Evolutionary conservation across 2,113 vertebrate species (phyloP).

Genomic region (Pipa parva): DNA sequence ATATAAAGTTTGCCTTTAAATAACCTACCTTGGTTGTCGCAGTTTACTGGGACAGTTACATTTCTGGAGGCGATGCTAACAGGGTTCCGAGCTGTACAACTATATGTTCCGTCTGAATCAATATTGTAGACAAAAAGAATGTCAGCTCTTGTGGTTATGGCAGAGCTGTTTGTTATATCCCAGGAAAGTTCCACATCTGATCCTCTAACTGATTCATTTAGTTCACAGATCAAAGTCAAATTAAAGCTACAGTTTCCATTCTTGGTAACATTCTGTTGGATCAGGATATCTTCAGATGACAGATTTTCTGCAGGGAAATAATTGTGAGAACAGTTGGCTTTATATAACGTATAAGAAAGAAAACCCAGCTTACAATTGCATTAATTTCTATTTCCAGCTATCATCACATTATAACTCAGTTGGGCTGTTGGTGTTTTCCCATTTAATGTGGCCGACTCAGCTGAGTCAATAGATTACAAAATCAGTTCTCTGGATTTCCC

Average conservation of each 20-base stretch:
- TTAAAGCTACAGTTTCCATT: background rate
- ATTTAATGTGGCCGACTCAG: too few species aligned
- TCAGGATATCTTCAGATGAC: conserved; percentile 1
- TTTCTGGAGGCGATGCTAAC: background rate
- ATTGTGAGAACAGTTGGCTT: background rate
- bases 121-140: background rate
- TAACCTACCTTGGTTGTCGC: background rate
- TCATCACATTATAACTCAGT: too few species aligned
- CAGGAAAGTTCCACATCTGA: background rate
- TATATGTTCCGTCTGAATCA: background rate
- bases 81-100: background rate
- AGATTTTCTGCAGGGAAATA: background rate
- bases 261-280: background rate
- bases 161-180: background rate
- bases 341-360: too few species aligned
- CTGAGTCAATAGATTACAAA: too few species aligned
- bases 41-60: background rate
- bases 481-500: too few species aligned
- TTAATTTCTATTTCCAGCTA: too few species aligned
- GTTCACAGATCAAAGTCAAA: background rate
- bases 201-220: background rate
- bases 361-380: too few species aligned
- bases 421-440: too few species aligned
- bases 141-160: background rate
- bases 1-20: too few species aligned